Percentiles rank a stretch among this genome's conserved stretches.
phyloP scores from a whole-genome alignment of 2,113 vertebrate species.

The Monarcha castaneiventris region DNA sequence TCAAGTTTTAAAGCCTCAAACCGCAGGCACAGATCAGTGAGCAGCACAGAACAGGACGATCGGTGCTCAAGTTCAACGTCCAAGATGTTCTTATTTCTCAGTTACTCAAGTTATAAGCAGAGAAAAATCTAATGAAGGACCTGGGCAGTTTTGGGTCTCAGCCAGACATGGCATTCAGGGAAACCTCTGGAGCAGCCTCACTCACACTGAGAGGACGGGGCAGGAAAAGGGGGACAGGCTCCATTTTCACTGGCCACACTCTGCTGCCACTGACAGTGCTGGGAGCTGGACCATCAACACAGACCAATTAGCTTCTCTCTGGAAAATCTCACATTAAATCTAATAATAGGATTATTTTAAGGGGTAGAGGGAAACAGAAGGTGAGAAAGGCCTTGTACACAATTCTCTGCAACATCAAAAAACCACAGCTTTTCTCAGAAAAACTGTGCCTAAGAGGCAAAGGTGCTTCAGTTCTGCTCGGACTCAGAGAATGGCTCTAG shows the following conservation, averaged over 20 bases:
- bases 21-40: not conserved
- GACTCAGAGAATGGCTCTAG: not conserved
- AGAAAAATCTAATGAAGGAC: not conserved
- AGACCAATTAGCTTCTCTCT: not conserved
- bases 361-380: not conserved
- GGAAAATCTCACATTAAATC: not conserved
- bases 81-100: not conserved
- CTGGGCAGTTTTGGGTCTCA: not conserved
- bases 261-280: fast-evolving
- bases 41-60: not conserved
- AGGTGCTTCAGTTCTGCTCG: not conserved
- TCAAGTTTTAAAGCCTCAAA: not conserved
- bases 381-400: not conserved
- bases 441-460: not conserved
- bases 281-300: not conserved
- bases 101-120: not conserved
- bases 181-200: not conserved
- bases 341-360: not conserved
- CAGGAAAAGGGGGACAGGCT: not conserved
- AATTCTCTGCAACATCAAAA: not conserved
- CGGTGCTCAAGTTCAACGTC: not conserved
- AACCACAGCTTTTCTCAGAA: not conserved
- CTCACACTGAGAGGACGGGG: not conserved
- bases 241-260: not conserved
- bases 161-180: not conserved